A percentile compares a stretch with the other conserved stretches of the same genome.
phyloP scores from a whole-genome alignment of 2,888 invertebrate genomes.

The Macaria liturata region DNA sequence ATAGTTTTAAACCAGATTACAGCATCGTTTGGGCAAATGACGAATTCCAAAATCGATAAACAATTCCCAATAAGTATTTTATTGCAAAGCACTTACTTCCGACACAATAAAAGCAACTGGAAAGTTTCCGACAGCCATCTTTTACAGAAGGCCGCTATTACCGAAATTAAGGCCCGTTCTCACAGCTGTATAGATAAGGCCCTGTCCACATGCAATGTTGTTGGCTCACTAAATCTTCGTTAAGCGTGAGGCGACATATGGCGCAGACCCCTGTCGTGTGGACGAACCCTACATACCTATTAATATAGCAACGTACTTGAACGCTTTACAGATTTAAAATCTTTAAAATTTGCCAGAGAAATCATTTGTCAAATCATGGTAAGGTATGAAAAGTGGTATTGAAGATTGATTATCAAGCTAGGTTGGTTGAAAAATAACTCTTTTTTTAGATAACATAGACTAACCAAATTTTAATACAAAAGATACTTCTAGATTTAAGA shows the following conservation, averaged over 20 bases:
- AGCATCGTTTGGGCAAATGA: too few relatives aligned
- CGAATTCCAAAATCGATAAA: too few relatives aligned
- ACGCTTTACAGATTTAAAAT: not conserved
- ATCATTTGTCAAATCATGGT: slow-evolving; percentile 9
- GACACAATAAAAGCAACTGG: too few relatives aligned
- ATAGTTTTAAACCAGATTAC: too few relatives aligned
- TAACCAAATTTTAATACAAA: too few relatives aligned
- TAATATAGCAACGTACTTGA: slow-evolving; percentile 10
- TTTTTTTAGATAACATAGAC: too few relatives aligned
- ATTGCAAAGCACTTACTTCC: too few relatives aligned
- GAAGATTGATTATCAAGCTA: slow-evolving; percentile 3
- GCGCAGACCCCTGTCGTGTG: slow-evolving; percentile 41
- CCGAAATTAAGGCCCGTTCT: slow-evolving; percentile 29
- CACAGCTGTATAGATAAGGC: slow-evolving; percentile 34
- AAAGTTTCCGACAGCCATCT: not conserved
- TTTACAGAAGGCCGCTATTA: slow-evolving; percentile 9
- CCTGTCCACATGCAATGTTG: slow-evolving; percentile 41
- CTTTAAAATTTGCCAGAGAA: slow-evolving; percentile 1
- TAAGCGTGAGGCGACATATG: slow-evolving; percentile 57
- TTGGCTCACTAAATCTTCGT: slow-evolving; percentile 67
- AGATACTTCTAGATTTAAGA: too few relatives aligned
- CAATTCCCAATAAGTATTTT: too few relatives aligned
- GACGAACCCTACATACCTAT: slow-evolving; percentile 24
- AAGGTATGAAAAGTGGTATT: not conserved
- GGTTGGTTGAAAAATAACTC: too few relatives aligned